Evolutionary conservation across 1,140 invertebrate genomes (phyloP).

Genomic region (Drosophila miranda): DNA sequence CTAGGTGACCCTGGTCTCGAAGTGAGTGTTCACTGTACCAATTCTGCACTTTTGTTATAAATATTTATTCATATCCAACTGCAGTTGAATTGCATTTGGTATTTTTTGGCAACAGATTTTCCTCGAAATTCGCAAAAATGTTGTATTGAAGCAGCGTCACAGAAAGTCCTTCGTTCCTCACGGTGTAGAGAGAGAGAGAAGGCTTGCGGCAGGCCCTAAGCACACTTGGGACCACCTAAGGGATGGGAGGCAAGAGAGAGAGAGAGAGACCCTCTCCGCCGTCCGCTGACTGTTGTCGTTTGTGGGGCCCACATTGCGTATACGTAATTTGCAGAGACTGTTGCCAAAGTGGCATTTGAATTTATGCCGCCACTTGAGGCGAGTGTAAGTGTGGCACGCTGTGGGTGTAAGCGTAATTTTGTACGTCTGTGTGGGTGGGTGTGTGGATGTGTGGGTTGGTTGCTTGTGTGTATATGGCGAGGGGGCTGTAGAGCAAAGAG

Average conservation of each 20-base stretch:
- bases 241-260: conserved; percentile 1
- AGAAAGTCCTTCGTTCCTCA: neutral
- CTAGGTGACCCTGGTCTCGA: neutral
- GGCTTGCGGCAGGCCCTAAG: conserved; percentile 33
- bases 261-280: neutral
- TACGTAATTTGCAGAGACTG: conserved; percentile 74
- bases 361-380: conserved; percentile 76
- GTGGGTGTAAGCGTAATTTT: conserved; percentile 32
- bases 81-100: conserved; percentile 12
- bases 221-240: conserved; percentile 47
- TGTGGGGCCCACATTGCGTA: conserved; percentile 61
- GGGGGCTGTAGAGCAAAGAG: conserved; percentile 24
- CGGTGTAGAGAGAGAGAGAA: neutral
- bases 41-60: conserved; percentile 6
- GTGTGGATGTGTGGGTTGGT: neutral
- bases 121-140: conserved; percentile 47
- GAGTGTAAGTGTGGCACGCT: conserved; percentile 58
- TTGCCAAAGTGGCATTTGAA: conserved; percentile 76
- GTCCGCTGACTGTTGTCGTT: conserved; percentile 32
- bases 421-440: conserved; percentile 6
- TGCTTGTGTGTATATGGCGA: neutral
- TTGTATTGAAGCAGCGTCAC: conserved; percentile 33
- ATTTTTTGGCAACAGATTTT: conserved; percentile 49
- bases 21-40: neutral
- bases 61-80: conserved; percentile 15